Percentiles rank a stretch among this genome's conserved stretches.
Conservation (phyloP, 2,113 vertebrate species). For the Plotosus lineatus region DNA sequence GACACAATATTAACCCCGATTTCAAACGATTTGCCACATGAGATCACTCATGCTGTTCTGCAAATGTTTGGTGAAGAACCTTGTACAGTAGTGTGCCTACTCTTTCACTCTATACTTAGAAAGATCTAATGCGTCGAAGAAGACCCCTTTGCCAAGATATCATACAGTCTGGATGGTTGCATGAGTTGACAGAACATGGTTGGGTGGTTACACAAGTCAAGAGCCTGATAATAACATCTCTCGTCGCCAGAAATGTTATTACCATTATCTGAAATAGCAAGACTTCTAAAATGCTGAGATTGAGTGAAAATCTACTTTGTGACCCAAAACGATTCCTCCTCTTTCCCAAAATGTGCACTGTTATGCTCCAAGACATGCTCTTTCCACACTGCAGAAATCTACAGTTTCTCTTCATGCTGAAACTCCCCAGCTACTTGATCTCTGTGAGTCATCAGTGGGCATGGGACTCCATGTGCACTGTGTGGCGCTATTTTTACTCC, state of each 20-base stretch:
- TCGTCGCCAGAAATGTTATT: background rate
- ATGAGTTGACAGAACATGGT: conserved; percentile 45
- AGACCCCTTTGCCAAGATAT: conserved; percentile 55
- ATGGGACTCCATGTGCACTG: conserved; percentile 44
- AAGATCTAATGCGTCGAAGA: conserved; percentile 63
- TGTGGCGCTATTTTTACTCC: conserved; percentile 74
- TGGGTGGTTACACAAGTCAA: no score
- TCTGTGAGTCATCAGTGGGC: conserved; percentile 49
- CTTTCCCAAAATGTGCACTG: background rate
- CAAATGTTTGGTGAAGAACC: conserved; percentile 44
- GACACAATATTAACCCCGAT: background rate
- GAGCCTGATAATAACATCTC: conserved; percentile 51
- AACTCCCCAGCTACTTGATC: conserved; percentile 36
- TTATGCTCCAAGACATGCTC: background rate
- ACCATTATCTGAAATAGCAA: background rate
- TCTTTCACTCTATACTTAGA: conserved; percentile 68
- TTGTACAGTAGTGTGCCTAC: conserved; percentile 61
- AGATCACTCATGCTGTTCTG: background rate
- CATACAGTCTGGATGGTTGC: conserved; percentile 34
- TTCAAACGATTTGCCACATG: background rate
- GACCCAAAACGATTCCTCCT: background rate
- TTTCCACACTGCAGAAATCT: conserved; percentile 47
- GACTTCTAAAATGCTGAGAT: background rate
- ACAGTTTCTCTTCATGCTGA: conserved; percentile 50
- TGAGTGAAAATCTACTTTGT: background rate